Evolutionary conservation across 2,113 vertebrate species (phyloP).

Genomic region (Montifringilla adamsi): DNA sequence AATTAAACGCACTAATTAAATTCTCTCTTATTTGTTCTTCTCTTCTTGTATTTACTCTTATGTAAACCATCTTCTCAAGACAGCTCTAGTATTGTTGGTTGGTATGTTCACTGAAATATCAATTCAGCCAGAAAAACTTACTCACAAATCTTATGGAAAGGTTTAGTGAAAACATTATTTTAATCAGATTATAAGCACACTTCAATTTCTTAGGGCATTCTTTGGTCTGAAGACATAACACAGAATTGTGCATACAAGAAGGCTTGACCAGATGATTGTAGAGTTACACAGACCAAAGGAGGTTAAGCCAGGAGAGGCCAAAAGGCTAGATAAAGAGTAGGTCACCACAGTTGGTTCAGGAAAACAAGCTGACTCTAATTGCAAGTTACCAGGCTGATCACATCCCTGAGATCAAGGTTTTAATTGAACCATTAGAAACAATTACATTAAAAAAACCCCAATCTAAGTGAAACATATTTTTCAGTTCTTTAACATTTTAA

Average conservation of each 20-base stretch:
- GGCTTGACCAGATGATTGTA: neutral
- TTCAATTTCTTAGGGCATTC: neutral
- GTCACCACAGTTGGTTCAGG: neutral
- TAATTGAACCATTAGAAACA: neutral
- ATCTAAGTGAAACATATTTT: neutral
- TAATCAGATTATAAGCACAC: neutral
- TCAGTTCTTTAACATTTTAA: neutral
- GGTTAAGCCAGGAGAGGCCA: neutral
- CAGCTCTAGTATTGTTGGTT: neutral
- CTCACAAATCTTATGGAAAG: neutral
- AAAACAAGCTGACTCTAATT: neutral
- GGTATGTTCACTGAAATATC: neutral
- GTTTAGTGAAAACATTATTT: neutral
- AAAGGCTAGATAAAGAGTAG: neutral
- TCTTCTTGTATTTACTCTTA: neutral
- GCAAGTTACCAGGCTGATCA: neutral
- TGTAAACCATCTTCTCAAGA: neutral
- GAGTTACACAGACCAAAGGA: neutral
- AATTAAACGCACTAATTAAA: neutral
- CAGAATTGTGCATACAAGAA: neutral
- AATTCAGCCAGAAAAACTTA: neutral
- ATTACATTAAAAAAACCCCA: neutral
- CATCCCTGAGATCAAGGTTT: neutral
- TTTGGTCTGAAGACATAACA: neutral
- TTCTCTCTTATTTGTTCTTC: neutral